Percentiles rank a stretch among this genome's conserved stretches.
Evolutionary conservation across 23 tunicate genomes (phyloP).

Genomic region (Clavelina lepadiformis): DNA sequence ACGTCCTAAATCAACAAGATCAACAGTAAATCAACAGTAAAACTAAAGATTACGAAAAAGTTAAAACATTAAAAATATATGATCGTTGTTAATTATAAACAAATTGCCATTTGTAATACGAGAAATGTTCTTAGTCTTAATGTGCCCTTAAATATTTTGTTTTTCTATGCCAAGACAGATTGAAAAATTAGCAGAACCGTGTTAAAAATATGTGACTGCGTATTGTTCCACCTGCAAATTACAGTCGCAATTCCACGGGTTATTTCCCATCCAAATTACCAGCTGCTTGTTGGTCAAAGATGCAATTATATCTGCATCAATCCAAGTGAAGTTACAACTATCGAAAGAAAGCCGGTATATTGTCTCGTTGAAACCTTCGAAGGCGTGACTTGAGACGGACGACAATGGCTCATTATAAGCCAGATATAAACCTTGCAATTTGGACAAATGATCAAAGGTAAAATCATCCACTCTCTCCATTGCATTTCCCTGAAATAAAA

Average conservation of each 20-base stretch:
- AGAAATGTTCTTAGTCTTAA: no score
- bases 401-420: constrained; percentile 20
- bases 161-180: no score
- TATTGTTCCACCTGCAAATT: constrained; percentile 40
- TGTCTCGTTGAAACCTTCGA: constrained; percentile 11
- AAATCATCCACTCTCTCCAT: neutral
- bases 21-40: no score
- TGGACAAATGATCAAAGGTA: constrained; percentile 15
- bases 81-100: no score
- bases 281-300: constrained; percentile 14
- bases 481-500: constrained; percentile 22
- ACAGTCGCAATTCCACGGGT: constrained; percentile 84
- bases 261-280: constrained; percentile 40
- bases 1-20: constrained; percentile 13
- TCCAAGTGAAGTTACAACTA: constrained; percentile 15
- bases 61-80: no score
- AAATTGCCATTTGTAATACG: no score
- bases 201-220: no score
- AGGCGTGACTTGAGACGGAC: constrained; percentile 20
- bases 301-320: constrained; percentile 23
- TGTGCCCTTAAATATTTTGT: no score
- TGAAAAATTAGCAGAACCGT: no score
- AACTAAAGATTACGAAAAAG: no score
- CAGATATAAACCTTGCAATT: constrained; percentile 25
- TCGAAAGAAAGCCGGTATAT: constrained; percentile 36